Conservation (phyloP, 2,113 vertebrate species). For the Loxodonta africana region DNA sequence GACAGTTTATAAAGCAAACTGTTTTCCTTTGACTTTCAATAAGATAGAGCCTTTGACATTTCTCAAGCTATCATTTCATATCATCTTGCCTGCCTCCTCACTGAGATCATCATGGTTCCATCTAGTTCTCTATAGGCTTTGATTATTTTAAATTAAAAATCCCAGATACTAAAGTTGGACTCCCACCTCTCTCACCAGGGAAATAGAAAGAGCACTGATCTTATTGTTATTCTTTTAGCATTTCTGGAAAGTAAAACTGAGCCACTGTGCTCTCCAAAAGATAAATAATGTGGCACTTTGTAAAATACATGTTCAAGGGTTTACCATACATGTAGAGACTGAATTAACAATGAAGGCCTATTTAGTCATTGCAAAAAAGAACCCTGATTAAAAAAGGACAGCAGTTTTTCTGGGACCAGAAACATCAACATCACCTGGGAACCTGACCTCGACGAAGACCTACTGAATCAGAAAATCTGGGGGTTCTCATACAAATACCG, state of each 20-base stretch:
- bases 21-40: slow-evolving; percentile 58
- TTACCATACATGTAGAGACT: neutral
- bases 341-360: neutral
- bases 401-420: neutral
- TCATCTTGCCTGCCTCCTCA: neutral
- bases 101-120: neutral
- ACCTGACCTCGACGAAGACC: neutral
- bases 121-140: neutral
- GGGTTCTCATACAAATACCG: neutral
- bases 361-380: neutral
- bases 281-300: neutral
- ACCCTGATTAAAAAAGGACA: neutral
- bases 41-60: slow-evolving; percentile 4
- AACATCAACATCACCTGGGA: neutral
- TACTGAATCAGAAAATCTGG: neutral
- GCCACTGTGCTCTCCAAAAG: neutral
- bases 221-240: slow-evolving; percentile 12
- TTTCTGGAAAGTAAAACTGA: slow-evolving; percentile 47
- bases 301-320: neutral
- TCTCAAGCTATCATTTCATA: neutral
- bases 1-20: slow-evolving; percentile 32
- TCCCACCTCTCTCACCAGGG: neutral
- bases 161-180: slow-evolving; percentile 29
- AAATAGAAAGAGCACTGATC: neutral
- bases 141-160: slow-evolving; percentile 23